Conservation (phyloP, 2,113 vertebrate genomes). For the Corythornis cristatus region DNA sequence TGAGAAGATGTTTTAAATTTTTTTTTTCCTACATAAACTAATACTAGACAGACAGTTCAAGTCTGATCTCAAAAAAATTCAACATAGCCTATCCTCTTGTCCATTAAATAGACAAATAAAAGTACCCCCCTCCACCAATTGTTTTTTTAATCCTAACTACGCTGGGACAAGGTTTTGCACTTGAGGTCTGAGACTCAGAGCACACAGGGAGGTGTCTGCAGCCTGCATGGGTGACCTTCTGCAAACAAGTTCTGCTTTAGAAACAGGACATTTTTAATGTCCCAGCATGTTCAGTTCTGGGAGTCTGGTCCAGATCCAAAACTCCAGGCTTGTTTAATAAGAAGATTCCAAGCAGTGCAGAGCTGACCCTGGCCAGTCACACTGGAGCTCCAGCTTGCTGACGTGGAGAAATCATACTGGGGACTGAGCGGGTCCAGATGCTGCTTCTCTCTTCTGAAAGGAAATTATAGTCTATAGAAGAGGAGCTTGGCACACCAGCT, state of each 20-base stretch:
- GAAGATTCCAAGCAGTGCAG: constrained; percentile 18
- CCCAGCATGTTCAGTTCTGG: background rate
- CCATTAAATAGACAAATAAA: background rate
- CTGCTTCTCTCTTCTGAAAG: constrained; percentile 64
- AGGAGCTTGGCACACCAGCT: constrained; percentile 58
- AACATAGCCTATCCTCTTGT: background rate
- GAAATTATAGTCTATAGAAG: constrained; percentile 77
- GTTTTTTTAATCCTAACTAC: background rate
- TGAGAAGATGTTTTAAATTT: background rate
- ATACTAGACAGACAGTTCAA: background rate
- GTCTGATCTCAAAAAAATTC: background rate
- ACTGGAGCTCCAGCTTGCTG: constrained; percentile 41
- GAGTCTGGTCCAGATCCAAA: constrained; percentile 30
- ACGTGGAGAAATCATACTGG: constrained; percentile 57
- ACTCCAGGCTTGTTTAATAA: background rate
- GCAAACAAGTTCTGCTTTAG: background rate
- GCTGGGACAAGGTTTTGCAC: background rate
- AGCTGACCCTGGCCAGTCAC: constrained; percentile 34
- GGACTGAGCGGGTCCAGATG: constrained; percentile 77
- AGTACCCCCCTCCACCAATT: background rate
- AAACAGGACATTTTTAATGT: background rate
- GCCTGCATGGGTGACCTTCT: background rate
- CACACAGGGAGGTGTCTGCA: background rate
- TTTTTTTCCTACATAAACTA: background rate
- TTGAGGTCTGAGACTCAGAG: background rate